These are phyloP conservation scores for Hydractinia symbiolongicarpus DNA, from an alignment of 30 jellyfish, hydroid and myxozoan genomes.

Conservation along the genomic window DNA sequence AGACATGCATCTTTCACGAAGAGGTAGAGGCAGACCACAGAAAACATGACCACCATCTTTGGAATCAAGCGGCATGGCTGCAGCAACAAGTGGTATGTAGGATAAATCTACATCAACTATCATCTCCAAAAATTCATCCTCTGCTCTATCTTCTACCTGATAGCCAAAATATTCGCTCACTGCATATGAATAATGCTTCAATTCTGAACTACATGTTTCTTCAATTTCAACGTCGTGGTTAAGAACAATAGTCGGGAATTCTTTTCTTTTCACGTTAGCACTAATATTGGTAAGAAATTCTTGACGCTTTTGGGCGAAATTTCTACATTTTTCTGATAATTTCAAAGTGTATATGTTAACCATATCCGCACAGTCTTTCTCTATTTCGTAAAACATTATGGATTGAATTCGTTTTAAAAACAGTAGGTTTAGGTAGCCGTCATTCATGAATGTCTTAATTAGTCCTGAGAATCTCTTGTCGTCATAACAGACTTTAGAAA, in stretches of 20 bases:
- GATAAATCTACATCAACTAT: slow-evolving; percentile 5
- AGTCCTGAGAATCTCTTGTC: slow-evolving; percentile 21
- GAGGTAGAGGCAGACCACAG: slow-evolving; percentile 69
- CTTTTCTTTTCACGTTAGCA: not conserved
- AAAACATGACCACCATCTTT: slow-evolving; percentile 49
- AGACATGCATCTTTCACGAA: slow-evolving; percentile 32
- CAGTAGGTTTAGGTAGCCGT: slow-evolving; percentile 45
- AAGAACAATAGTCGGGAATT: not conserved
- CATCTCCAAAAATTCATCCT: not conserved
- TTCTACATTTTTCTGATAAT: not conserved
- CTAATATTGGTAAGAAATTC: not conserved
- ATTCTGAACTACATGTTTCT: slow-evolving; percentile 3
- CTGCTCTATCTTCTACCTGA: not conserved
- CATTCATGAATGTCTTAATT: slow-evolving; percentile 40
- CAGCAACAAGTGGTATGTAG: slow-evolving; percentile 51
- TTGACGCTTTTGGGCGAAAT: not conserved
- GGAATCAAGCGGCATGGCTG: slow-evolving; percentile 25
- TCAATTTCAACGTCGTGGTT: not conserved
- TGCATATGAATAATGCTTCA: not conserved
- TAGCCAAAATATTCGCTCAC: slow-evolving; percentile 31
- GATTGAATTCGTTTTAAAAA: slow-evolving; percentile 37
- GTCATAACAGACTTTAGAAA: slow-evolving; percentile 43
- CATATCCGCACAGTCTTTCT: slow-evolving; percentile 24
- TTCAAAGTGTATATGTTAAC: slow-evolving; percentile 25
- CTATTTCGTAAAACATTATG: slow-evolving; percentile 35